Base-by-base conservation (phyloP, 1,140 invertebrate genomes). In the Caerostris darwini region DNA sequence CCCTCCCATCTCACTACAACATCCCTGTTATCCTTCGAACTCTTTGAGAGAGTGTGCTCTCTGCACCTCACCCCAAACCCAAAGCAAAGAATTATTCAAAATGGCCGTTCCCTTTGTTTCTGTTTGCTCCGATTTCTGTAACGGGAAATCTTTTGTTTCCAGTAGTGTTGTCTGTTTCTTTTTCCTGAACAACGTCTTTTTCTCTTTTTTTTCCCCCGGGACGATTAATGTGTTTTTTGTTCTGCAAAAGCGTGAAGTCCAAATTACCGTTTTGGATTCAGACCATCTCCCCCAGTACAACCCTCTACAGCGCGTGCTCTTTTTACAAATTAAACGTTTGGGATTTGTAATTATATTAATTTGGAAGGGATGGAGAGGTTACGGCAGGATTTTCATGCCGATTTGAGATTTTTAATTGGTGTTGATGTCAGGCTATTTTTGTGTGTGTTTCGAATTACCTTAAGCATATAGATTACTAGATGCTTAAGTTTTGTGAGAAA, bases 131-230 rank as follows among this genome's bases (percentile, higher is more conserved):
- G 64, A 14, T 71, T 54, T 71, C 50, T 64, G 34, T 89, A 89
- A 89, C 87, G 87, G 87, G 50, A 34, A 34, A 69, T 69, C 87
- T 89, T 89, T 89, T 89, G 87, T 89, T 89, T 87, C 61, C 34
- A 34, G 57, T n/a, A n/a, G 17, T 5, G 12, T 10, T 53, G n/a
- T 19, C 0, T 64, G 14, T 59, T 59, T 64, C 61, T 64, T 64
- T 61, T 64, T 64, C 17, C 61, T 10, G 17, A 64, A 64, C 61
- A 64, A 17, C 61, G 12, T 64, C 61, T 12, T 17, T 64, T 10
- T 59, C 3, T 59, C 3, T 59, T 59, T 59, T 59, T 59, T 59
- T 59, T 59, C 3, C 54, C 7, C 64, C 14, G 85, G 50, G 82
- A 58, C n/a, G 58, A 50, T 53, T n/a, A 57, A n/a, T 4, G 59